phyloP scores from a whole-genome alignment of 2,888 invertebrate genomes.

The Clunio marinus region DNA sequence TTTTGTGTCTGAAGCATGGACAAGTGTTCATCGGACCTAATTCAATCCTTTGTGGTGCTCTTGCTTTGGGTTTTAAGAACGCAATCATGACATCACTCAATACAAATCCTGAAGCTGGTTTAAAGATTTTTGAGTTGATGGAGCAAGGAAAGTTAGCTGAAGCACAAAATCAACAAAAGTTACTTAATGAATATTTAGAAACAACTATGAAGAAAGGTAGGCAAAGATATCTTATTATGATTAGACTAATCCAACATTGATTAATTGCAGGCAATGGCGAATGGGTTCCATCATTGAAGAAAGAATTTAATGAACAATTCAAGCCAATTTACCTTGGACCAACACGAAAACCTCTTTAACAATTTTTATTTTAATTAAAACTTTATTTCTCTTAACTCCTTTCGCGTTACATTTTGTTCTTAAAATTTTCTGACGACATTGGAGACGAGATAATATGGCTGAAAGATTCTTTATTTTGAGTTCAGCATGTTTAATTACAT shows the following conservation, averaged over 20 bases:
- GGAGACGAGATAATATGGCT: too few relatives aligned
- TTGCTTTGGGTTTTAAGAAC: slow-evolving; percentile 65
- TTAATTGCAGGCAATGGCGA: not conserved
- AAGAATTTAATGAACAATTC: slow-evolving; percentile 25
- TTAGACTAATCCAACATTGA: too few relatives aligned
- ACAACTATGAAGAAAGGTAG: too few relatives aligned
- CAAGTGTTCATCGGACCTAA: slow-evolving; percentile 66
- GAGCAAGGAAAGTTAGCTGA: slow-evolving; percentile 52
- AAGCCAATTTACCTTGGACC: not conserved
- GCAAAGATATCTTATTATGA: too few relatives aligned
- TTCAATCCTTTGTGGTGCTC: slow-evolving; percentile 60
- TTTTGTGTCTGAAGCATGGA: slow-evolving; percentile 56
- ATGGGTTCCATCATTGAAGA: slow-evolving; percentile 30
- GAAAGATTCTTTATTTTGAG: too few relatives aligned
- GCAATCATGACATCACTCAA: slow-evolving; percentile 68
- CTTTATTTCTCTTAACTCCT: too few relatives aligned
- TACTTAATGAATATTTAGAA: too few relatives aligned
- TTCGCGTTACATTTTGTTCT: too few relatives aligned
- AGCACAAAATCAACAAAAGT: slow-evolving; percentile 56
- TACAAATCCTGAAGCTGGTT: slow-evolving; percentile 58
- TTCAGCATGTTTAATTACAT: too few relatives aligned
- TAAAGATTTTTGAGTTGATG: slow-evolving; percentile 56
- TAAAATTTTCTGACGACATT: too few relatives aligned
- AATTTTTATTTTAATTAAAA: too few relatives aligned
- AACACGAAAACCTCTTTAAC: slow-evolving; percentile 4